phyloP scores from a whole-genome alignment of 2,888 invertebrate species.

The Chrysolina haemoptera region DNA sequence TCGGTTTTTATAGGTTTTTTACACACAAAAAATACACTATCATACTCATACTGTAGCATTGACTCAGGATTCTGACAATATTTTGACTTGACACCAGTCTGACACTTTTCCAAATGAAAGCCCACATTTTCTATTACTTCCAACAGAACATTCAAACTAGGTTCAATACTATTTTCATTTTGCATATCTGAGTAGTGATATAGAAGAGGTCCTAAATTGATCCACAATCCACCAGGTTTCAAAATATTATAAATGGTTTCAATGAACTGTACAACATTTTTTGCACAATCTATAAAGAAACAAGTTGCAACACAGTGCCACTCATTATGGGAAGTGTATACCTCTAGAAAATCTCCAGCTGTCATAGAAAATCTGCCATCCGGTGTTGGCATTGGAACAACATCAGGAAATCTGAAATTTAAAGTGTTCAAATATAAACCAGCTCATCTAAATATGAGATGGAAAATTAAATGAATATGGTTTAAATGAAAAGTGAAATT shows the following conservation, averaged over 20 bases:
- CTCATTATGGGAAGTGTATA: conserved; percentile 79
- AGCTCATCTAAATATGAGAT: no score
- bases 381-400: conserved; percentile 80
- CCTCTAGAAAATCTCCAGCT: conserved; percentile 97
- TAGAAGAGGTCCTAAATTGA: conserved; percentile 92
- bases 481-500: no score
- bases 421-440: not conserved
- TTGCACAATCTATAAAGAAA: conserved; percentile 99
- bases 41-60: conserved; percentile 94
- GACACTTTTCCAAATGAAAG: conserved; percentile 86
- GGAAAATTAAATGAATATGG: no score
- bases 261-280: conserved; percentile 95
- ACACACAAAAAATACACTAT: conserved; percentile 94
- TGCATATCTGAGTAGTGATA: conserved; percentile 93
- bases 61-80: conserved; percentile 94
- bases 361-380: conserved; percentile 90
- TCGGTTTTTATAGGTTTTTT: conserved; percentile 74
- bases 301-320: conserved; percentile 97
- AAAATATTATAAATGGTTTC: conserved; percentile 92
- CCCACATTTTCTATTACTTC: conserved; percentile 82
- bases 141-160: conserved; percentile 82
- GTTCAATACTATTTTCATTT: conserved; percentile 92
- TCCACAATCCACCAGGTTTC: conserved; percentile 91
- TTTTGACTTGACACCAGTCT: conserved; percentile 85
- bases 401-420: conserved; percentile 84